Percentiles rank a stretch among this genome's conserved stretches.
Evolutionary conservation across 2,888 invertebrate genomes (phyloP).

Genomic region (Lepidochitona cinerea): DNA sequence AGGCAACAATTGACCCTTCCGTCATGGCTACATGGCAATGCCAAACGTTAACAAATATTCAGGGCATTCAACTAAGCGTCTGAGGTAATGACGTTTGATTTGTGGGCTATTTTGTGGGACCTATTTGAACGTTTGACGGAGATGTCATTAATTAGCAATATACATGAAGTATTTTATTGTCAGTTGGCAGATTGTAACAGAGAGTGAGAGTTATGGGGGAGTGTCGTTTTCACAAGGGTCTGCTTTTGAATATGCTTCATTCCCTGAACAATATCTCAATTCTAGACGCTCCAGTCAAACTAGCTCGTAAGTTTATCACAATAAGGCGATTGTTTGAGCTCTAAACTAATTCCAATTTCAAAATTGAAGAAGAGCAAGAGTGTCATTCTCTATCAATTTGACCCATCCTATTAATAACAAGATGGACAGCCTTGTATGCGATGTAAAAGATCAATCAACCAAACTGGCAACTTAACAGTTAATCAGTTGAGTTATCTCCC

Average conservation of each 20-base stretch:
- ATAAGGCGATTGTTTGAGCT: not conserved
- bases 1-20: no score
- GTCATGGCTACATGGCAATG: no score
- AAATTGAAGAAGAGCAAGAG: not conserved
- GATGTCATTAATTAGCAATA: no score
- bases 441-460: not conserved
- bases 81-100: no score
- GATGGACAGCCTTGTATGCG: not conserved
- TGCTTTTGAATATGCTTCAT: not conserved
- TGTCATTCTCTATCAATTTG: not conserved
- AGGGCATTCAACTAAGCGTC: no score
- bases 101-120: no score
- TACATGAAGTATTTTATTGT: not conserved
- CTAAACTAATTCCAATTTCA: not conserved
- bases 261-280: not conserved
- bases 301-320: not conserved
- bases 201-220: not conserved
- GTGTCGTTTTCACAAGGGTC: not conserved
- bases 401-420: not conserved
- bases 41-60: no score
- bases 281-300: not conserved
- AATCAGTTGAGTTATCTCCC: no score
- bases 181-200: not conserved
- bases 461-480: no score
- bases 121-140: no score